A percentile compares a stretch with the other conserved stretches of the same genome.
Conservation (phyloP, 1,140 invertebrate species). For the Araneus ventricosus region DNA sequence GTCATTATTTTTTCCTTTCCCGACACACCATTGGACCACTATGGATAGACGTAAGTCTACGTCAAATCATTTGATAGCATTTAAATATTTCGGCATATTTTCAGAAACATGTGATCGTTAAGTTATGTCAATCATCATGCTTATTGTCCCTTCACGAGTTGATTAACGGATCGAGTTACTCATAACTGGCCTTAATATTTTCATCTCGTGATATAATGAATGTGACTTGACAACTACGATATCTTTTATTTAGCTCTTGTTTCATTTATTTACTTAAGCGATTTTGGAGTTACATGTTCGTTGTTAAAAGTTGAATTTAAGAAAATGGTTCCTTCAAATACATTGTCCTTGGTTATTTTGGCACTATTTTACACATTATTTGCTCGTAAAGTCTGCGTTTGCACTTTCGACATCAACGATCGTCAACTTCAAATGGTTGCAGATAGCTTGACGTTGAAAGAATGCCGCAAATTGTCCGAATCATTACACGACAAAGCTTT, state of each 20-base stretch:
- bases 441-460: conserved; percentile 58
- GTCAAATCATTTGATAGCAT: too few relatives aligned
- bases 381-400: background rate
- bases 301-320: background rate
- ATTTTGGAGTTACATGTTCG: background rate
- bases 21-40: too few relatives aligned
- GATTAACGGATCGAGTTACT: too few relatives aligned
- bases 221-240: too few relatives aligned
- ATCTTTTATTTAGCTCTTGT: background rate
- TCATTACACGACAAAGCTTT: conserved; percentile 55
- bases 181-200: too few relatives aligned
- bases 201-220: background rate
- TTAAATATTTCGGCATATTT: too few relatives aligned
- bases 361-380: background rate
- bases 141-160: too few relatives aligned
- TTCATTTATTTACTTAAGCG: background rate
- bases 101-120: too few relatives aligned
- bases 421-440: conserved; percentile 73
- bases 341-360: background rate
- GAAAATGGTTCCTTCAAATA: background rate
- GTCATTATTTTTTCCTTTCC: too few relatives aligned
- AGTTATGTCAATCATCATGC: too few relatives aligned
- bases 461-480: conserved; percentile 72
- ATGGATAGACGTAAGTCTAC: too few relatives aligned
- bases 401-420: conserved; percentile 68